Conservation (phyloP, 2,888 invertebrate species). For the Habroteleia sp. region DNA sequence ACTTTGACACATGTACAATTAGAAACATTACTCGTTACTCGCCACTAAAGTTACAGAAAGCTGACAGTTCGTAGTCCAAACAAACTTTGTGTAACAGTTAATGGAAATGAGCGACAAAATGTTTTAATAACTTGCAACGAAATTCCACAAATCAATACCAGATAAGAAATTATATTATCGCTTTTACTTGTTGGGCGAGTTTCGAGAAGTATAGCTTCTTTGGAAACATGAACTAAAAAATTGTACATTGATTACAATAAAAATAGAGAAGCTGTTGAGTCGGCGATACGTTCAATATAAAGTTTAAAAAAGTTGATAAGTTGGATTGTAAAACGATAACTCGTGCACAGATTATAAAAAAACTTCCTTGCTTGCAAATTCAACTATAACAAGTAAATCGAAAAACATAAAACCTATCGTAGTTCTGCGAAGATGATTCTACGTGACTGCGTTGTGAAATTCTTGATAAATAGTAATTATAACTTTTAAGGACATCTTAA, state of each 20-base stretch:
- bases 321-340: conserved; percentile 20
- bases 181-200: too few species aligned
- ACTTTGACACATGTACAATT: conserved; percentile 9
- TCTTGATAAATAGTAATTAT: conserved; percentile 52
- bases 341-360: conserved; percentile 15
- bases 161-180: too few species aligned
- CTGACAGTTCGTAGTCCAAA: conserved; percentile 3
- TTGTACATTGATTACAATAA: conserved; percentile 25
- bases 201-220: too few species aligned
- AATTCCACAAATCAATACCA: not conserved
- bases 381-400: conserved; percentile 29
- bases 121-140: not conserved
- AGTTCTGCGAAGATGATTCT: conserved; percentile 21
- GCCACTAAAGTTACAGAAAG: conserved; percentile 3
- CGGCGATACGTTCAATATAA: conserved; percentile 8
- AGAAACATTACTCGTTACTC: conserved; percentile 8
- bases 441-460: conserved; percentile 16
- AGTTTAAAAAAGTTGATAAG: conserved; percentile 32
- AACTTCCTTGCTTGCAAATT: conserved; percentile 15
- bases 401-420: conserved; percentile 23
- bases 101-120: conserved; percentile 1
- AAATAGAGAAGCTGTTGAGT: too few species aligned
- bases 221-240: too few species aligned
- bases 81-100: conserved; percentile 8
- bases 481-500: conserved; percentile 50